Conservation (phyloP, 2,888 invertebrate species). For the Diaphora mendica region DNA sequence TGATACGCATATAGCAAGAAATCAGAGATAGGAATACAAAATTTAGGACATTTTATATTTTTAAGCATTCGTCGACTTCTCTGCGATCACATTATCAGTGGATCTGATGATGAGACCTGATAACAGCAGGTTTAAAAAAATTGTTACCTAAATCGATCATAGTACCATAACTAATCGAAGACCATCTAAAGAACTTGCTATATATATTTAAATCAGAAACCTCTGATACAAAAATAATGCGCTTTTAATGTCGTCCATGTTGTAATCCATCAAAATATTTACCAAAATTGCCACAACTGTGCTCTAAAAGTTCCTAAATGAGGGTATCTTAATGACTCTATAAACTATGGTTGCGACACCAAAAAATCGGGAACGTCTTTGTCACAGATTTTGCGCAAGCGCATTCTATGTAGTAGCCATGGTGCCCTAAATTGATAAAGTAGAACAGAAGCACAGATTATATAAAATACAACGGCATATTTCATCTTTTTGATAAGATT, state of each 20-base stretch:
- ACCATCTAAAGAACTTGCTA: background rate
- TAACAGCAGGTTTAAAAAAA: too few relatives aligned
- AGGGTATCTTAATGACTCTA: slow-evolving; percentile 47
- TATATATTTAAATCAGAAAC: too few relatives aligned
- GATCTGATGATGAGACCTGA: too few relatives aligned
- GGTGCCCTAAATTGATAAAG: slow-evolving; percentile 40
- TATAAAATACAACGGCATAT: background rate
- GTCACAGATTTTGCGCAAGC: slow-evolving; percentile 45
- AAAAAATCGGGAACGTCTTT: slow-evolving; percentile 38
- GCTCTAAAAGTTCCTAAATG: slow-evolving; percentile 31
- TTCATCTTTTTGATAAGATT: background rate
- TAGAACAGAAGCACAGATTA: slow-evolving; percentile 23
- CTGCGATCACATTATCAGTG: too few relatives aligned
- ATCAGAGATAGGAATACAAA: background rate
- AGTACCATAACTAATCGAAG: too few relatives aligned
- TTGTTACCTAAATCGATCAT: too few relatives aligned
- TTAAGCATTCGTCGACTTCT: too few relatives aligned
- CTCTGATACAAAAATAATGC: background rate
- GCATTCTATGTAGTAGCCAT: slow-evolving; percentile 26
- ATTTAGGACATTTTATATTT: background rate
- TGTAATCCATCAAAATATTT: slow-evolving; percentile 6
- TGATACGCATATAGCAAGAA: too few relatives aligned
- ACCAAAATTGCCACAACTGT: slow-evolving; percentile 23
- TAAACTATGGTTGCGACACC: slow-evolving; percentile 48
- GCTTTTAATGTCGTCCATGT: background rate